Evolutionary conservation across 2,797 vertebrate genomes (phyloP).

Genomic region (Peromyscus attwateri): DNA sequence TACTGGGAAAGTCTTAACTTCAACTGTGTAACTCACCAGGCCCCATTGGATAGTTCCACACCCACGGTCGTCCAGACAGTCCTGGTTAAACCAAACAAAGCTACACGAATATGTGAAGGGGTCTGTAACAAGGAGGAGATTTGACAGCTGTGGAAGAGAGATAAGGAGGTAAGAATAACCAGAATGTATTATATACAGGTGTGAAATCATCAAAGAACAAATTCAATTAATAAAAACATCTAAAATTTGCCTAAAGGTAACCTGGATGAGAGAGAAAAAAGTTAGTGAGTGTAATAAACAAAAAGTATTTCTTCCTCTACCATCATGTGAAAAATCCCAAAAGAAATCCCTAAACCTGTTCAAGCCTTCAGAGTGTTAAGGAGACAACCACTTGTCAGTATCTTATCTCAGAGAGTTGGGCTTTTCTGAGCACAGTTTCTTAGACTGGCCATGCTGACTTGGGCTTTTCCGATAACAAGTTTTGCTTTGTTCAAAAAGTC

Average conservation of each 20-base stretch:
- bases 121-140: background rate
- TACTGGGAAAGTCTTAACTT: background rate
- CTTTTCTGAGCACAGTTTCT: background rate
- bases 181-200: background rate
- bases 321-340: background rate
- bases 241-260: background rate
- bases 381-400: background rate
- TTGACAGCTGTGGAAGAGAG: background rate
- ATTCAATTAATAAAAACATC: background rate
- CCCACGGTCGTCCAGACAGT: background rate
- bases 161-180: background rate
- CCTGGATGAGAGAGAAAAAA: background rate
- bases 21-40: background rate
- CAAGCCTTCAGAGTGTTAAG: background rate
- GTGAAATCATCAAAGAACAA: background rate
- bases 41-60: accelerated
- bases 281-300: background rate
- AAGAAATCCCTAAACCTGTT: background rate
- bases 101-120: background rate
- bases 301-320: background rate
- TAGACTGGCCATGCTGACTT: background rate
- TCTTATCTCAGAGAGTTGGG: constrained; percentile 19
- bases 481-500: constrained; percentile 59
- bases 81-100: background rate
- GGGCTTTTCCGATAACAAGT: constrained; percentile 36